Conservation (phyloP, 2,797 vertebrate species). For the Xenentodon cancila region DNA sequence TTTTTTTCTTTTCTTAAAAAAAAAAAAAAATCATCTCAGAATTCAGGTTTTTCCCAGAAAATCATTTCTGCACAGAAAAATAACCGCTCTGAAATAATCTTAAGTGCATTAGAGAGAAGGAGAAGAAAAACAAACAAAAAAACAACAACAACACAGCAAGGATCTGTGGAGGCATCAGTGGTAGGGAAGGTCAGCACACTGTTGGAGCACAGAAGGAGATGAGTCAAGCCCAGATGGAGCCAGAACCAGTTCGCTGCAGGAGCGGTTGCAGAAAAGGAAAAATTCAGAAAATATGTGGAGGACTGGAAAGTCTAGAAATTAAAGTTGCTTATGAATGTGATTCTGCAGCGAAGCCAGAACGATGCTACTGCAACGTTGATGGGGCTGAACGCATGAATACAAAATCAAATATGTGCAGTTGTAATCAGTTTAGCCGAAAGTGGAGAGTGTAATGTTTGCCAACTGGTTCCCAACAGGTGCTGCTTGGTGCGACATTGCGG, state of each 20-base stretch:
- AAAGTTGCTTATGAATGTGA: not conserved
- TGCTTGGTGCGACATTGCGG: slow-evolving; percentile 36
- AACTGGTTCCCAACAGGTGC: not conserved
- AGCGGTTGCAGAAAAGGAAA: slow-evolving; percentile 8
- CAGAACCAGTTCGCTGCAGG: slow-evolving; percentile 42
- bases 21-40: slow-evolving; percentile 20
- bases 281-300: not conserved
- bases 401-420: slow-evolving; percentile 18
- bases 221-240: slow-evolving; percentile 66
- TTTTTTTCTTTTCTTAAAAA: slow-evolving; percentile 3
- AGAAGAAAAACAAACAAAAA: not conserved
- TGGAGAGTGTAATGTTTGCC: not conserved
- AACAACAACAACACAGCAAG: not conserved
- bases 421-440: not conserved
- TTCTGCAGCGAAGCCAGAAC: slow-evolving; percentile 22
- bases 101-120: not conserved
- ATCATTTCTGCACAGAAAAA: not conserved
- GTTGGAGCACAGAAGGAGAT: slow-evolving; percentile 48
- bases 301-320: slow-evolving; percentile 23
- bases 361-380: slow-evolving; percentile 11
- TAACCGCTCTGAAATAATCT: not conserved
- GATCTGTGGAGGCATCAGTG: slow-evolving; percentile 7
- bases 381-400: slow-evolving; percentile 12
- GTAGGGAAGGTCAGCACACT: slow-evolving; percentile 49
- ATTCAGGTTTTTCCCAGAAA: too few species aligned